Base-by-base conservation (phyloP, 2,797 vertebrate genomes). In the Bradypus variegatus region DNA sequence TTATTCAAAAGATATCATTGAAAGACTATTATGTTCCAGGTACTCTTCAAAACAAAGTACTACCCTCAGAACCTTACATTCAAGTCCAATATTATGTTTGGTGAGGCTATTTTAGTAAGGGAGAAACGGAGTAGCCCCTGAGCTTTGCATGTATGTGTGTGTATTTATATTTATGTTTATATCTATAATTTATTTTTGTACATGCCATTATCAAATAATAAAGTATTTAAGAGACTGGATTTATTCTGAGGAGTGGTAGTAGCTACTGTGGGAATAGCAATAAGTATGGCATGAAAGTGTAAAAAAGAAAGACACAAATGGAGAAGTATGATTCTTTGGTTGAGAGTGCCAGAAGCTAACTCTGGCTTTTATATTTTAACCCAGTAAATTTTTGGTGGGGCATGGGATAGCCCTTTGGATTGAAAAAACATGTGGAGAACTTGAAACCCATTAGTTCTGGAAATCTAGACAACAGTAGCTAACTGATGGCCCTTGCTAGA, bases 311-410 rank as follows among this genome's bases (percentile, higher is more conserved):
- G 36, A 18, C 27, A n/a, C 31, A 85, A 36, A 31, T 25, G 19
- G 15, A 3, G 48, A 64, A 88, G 5, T 45, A 25, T 15, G 3
- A 0, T 69, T 89, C 48, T 92, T 69, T 58, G 36, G 2, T 27
- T 83, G 19, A 77, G 9, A 83, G 12, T 73, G 3, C n/a, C 45
- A 41, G 23, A 85, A 81, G 13, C 16, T n/a, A 18, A 69, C 9
- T 89, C 41, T 67, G 29, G 3, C 19, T 79, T 93, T 83, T 13
- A 19, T 81, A 62, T 83, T 93, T 93, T 31, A 50, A 93, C 91
- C 87, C 25, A 2, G 29, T 65, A 64, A 29, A n/a, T 91, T 70
- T 55, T 67, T 78, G 4, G 41, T 73, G 60, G n/a, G 5, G 3
- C 6, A n/a, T 65, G 19, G 11, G 6, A 53, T 50, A 7, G 11